These are phyloP conservation scores for Diploscapter pachys DNA, from an alignment of 1,140 invertebrate genomes.

Conservation along the genomic window DNA sequence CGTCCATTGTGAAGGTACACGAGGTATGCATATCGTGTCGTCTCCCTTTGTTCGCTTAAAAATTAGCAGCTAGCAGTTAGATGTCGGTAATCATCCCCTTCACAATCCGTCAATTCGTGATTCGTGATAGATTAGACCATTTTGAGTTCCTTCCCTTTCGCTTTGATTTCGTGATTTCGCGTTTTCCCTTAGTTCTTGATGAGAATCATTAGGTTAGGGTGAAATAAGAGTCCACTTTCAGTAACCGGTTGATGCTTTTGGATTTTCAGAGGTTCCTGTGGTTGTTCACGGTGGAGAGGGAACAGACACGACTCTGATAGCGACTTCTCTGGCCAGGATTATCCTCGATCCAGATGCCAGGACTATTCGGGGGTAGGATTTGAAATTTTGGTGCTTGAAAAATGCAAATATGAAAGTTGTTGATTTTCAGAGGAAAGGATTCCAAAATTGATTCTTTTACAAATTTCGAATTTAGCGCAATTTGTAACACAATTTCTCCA, in stretches of 20 bases:
- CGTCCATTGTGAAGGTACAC: constrained; percentile 73
- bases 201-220: background rate
- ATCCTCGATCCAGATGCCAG: constrained; percentile 91
- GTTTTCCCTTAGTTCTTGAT: background rate
- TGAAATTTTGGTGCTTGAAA: constrained; percentile 13
- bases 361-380: constrained; percentile 79
- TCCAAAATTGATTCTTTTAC: no score
- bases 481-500: no score
- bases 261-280: constrained; percentile 68
- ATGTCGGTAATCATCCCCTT: no score
- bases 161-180: background rate
- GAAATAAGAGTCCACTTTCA: background rate
- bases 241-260: background rate
- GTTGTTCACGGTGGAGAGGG: constrained; percentile 89
- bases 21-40: constrained; percentile 40
- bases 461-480: no score
- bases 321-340: constrained; percentile 91
- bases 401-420: no score
- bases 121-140: no score
- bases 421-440: no score
- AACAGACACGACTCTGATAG: constrained; percentile 83
- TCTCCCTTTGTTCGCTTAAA: background rate
- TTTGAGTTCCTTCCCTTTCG: background rate
- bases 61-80: constrained; percentile 37
- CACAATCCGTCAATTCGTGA: no score